Base-by-base conservation (phyloP, 2,797 vertebrate genomes). In the Schizopygopsis malacanthus region DNA sequence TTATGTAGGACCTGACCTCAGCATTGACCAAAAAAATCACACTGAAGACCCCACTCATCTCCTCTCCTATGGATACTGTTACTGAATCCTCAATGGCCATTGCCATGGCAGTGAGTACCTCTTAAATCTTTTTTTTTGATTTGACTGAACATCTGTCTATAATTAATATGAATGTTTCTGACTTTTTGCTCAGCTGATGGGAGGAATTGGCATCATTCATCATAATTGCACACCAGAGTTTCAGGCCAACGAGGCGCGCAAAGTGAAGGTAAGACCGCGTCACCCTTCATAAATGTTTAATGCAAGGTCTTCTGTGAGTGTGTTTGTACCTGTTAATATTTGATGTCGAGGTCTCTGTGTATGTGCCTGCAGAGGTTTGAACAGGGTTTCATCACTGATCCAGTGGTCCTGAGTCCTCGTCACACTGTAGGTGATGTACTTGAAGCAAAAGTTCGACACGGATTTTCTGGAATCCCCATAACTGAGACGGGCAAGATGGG, bases 211-310 rank as follows among this genome's bases (percentile, higher is more conserved):
- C 85, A 96, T 98, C 87, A 98, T 98, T 87, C 97, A 98, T 85
- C 97, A 98, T 91, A 98, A 98, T 92, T 98, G 97, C 89, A 98
- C 97, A n/a, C 97, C 97, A 0, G 97, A 98, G 73, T 98, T 98
- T 89, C 97, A 98, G 90, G 97, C 97, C 87, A 98, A 98, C 0
- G 97, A 98, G 83, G 97, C 97, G 78, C 96, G 97, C 85, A 98
- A 98, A 90, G 97, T 98, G 39, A 98, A 98, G 96, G 97, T 97
- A 93, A 92, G 87, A 22, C 63, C 54, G 9, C 8, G 0, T 4
- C 54, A 10, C 9, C 41, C n/a, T 63, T 83, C 4, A 65, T 39
- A 25, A 47, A 37, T 25, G 15, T 52, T 72, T 54, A 22, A 71
- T 59, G 2, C 59, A n/a, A 39, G 3, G 25, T 71, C 39, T 72